A percentile compares a stretch with the other conserved stretches of the same genome.
Evolutionary conservation across 2,113 vertebrate species (phyloP).

Genomic region (Stegostoma tigrinum): DNA sequence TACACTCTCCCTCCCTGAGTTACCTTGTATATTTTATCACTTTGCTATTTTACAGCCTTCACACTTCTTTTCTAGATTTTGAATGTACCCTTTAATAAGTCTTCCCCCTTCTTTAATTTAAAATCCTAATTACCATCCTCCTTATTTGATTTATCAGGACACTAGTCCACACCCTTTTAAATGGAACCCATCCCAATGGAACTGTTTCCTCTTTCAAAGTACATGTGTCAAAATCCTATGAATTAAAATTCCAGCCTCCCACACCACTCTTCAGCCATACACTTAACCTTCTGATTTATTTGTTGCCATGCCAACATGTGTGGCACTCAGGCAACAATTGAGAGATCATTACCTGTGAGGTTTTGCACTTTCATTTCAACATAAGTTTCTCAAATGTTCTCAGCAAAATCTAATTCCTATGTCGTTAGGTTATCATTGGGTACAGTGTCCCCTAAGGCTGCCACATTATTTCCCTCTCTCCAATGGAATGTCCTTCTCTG

Average conservation of each 20-base stretch:
- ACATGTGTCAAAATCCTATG: not conserved
- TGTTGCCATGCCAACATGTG: not conserved
- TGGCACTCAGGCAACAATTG: not conserved
- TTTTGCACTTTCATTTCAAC: not conserved
- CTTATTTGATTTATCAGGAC: not conserved
- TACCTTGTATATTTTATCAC: not conserved
- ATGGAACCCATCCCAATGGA: not conserved
- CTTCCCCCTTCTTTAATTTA: not conserved
- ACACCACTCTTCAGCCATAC: not conserved
- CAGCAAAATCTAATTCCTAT: not conserved
- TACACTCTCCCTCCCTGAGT: not conserved
- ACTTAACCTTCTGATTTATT: not conserved
- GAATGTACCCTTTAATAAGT: not conserved
- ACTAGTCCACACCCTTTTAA: not conserved
- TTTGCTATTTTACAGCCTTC: not conserved
- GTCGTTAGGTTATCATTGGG: not conserved
- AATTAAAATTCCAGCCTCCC: not conserved
- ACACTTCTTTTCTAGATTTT: not conserved
- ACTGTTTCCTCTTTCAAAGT: not conserved
- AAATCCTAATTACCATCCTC: not conserved
- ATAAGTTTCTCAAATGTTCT: not conserved
- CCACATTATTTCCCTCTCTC: not conserved
- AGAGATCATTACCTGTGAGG: not conserved
- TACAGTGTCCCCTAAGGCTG: not conserved
- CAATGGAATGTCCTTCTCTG: not conserved